Conservation (phyloP, 1,140 invertebrate genomes). For the Aphidius ervi region DNA sequence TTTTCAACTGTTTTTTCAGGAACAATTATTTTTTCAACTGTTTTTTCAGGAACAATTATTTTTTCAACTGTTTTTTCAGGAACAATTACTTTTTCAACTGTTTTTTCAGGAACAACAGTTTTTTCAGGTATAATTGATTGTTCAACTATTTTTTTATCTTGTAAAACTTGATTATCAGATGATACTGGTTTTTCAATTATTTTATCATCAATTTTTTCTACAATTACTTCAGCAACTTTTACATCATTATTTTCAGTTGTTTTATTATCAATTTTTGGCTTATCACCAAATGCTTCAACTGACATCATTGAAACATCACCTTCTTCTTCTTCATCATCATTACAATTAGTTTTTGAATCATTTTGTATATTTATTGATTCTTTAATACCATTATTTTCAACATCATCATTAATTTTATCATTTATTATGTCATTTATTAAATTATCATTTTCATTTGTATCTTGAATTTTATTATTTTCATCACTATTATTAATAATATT, state of each 20-base stretch:
- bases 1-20: conserved; percentile 32
- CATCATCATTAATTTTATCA: no score
- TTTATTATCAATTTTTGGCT: conserved; percentile 21
- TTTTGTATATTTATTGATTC: no score
- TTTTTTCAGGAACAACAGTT: conserved; percentile 3
- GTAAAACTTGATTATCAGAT: no score
- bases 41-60: no score
- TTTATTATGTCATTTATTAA: no score
- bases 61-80: no score
- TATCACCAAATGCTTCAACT: conserved; percentile 28
- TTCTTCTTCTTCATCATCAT: conserved; percentile 43
- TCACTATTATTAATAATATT: conserved; percentile 20
- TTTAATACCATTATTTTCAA: no score
- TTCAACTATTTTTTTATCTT: no score
- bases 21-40: no score
- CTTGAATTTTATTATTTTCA: not conserved
- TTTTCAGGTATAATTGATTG: no score
- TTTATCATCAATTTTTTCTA: conserved; percentile 31
- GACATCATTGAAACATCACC: conserved; percentile 1
- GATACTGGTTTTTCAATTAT: no score
- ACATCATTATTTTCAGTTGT: conserved; percentile 34
- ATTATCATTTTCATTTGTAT: no score
- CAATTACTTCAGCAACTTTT: conserved; percentile 33
- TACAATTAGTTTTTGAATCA: conserved; percentile 38
- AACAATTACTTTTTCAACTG: conserved; percentile 36